These are phyloP conservation scores for Limosa lapponica DNA, from an alignment of 2,797 vertebrate genomes.

Conservation along the genomic window DNA sequence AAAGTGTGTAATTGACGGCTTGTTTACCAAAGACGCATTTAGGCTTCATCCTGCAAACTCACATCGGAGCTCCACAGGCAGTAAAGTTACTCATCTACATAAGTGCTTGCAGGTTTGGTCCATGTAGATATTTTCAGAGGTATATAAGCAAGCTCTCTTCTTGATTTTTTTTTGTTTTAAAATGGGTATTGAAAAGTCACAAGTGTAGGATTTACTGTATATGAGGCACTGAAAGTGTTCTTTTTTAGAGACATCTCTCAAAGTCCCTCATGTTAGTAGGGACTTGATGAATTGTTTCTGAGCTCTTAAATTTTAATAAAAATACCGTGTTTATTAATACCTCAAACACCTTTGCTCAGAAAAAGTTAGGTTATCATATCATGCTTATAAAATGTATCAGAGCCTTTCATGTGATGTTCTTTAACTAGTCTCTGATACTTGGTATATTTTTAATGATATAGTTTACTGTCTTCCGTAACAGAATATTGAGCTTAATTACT, in stretches of 20 bases:
- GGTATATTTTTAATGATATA: background rate
- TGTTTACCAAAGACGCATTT: slow-evolving; percentile 74
- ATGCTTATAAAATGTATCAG: background rate
- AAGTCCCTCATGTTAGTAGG: background rate
- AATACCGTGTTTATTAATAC: background rate
- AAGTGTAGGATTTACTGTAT: background rate
- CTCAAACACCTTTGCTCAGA: background rate
- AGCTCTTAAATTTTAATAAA: background rate
- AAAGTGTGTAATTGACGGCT: slow-evolving; percentile 77
- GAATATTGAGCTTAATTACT: slow-evolving; percentile 24
- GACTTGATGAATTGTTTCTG: background rate
- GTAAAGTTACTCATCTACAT: slow-evolving; percentile 66
- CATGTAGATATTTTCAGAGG: slow-evolving; percentile 20
- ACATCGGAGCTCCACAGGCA: slow-evolving; percentile 60
- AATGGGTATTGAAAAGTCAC: background rate
- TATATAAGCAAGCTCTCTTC: slow-evolving; percentile 5
- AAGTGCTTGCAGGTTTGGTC: slow-evolving; percentile 65
- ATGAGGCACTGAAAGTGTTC: background rate
- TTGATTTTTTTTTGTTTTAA: background rate
- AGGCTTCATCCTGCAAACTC: slow-evolving; percentile 67
- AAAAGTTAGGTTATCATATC: background rate
- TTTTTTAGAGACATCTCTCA: background rate
- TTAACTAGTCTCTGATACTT: background rate
- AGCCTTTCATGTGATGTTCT: background rate
- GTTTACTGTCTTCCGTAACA: background rate